These are phyloP conservation scores for Gisinianus flammeolus DNA, from an alignment of 2,888 invertebrate species.

Conservation along the genomic window DNA sequence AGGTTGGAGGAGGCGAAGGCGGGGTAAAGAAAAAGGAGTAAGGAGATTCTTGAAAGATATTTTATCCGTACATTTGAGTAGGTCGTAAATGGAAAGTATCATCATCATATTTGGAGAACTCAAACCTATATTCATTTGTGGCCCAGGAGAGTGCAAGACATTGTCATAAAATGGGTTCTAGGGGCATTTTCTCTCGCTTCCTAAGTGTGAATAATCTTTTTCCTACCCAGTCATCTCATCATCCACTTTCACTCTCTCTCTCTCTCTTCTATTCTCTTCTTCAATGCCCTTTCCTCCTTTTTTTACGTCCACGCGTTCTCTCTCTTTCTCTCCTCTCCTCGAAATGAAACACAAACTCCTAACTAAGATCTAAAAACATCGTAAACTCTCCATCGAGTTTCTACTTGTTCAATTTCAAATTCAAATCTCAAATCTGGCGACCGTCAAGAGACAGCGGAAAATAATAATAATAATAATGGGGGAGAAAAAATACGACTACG, in stretches of 20 bases:
- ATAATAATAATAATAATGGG: too few relatives aligned
- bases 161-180: constrained; percentile 53
- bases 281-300: not conserved
- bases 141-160: constrained; percentile 50
- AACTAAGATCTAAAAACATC: too few relatives aligned
- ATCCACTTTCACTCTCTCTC: constrained; percentile 15
- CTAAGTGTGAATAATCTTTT: constrained; percentile 57
- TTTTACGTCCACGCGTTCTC: not conserved
- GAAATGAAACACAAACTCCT: too few relatives aligned
- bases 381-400: too few relatives aligned
- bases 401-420: not conserved
- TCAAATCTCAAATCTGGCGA: not conserved
- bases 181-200: constrained; percentile 42
- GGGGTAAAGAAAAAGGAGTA: not conserved
- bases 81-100: constrained; percentile 54
- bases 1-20: not conserved
- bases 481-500: too few relatives aligned
- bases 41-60: not conserved
- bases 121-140: constrained; percentile 49
- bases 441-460: too few relatives aligned
- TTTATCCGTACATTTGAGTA: constrained; percentile 46
- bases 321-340: not conserved
- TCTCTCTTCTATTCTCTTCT: not conserved
- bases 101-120: constrained; percentile 32
- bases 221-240: constrained; percentile 35